A percentile compares a stretch with the other conserved stretches of the same genome.
phyloP scores from a whole-genome alignment of 2,797 vertebrate genomes.

The Cryptoblepharus egeriae region DNA sequence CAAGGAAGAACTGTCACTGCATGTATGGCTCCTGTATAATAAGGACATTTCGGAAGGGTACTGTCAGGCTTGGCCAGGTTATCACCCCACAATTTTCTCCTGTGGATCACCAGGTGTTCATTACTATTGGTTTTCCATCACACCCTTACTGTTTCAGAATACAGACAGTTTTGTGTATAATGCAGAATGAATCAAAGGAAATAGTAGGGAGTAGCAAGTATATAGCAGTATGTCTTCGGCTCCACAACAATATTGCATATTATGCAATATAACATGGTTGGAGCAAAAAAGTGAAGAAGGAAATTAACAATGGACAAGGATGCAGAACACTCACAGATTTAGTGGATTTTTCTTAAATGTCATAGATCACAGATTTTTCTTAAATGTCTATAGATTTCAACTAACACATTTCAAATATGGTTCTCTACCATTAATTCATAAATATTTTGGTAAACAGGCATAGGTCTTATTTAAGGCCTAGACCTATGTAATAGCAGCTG shows the following conservation, averaged over 20 bases:
- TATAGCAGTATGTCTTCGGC: background rate
- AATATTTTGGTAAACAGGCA: background rate
- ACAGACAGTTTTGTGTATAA: too few relatives aligned
- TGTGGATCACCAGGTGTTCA: background rate
- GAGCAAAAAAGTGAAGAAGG: background rate
- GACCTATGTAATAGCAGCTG: too few relatives aligned
- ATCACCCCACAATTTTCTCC: background rate
- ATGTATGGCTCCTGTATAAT: background rate
- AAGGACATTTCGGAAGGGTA: slow-evolving; percentile 10
- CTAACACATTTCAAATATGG: too few relatives aligned
- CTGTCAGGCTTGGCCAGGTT: background rate
- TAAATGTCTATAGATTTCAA: background rate
- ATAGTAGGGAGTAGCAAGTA: background rate
- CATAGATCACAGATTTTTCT: background rate
- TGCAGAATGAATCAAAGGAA: background rate
- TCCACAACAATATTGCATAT: background rate
- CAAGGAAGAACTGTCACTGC: slow-evolving; percentile 3
- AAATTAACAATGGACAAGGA: background rate
- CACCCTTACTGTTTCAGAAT: background rate
- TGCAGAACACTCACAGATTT: background rate
- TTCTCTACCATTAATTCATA: too few relatives aligned
- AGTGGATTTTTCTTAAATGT: too few relatives aligned
- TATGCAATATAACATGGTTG: too few relatives aligned
- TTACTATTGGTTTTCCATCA: background rate
- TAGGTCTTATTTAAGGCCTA: too few relatives aligned